Evolutionary conservation across 2,888 invertebrate species (phyloP).

Genomic region (Ophion costatus): DNA sequence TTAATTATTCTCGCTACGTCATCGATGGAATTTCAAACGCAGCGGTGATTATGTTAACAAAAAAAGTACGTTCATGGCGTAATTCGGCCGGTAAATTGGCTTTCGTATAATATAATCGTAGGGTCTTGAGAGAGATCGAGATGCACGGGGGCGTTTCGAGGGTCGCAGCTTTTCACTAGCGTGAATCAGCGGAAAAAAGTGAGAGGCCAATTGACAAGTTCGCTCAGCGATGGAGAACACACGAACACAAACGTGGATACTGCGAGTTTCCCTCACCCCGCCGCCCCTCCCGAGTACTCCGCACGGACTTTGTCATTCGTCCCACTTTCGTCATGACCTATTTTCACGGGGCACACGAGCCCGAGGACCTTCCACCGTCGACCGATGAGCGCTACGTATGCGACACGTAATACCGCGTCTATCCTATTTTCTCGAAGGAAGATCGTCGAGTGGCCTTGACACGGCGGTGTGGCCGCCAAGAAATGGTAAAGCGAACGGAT

Average conservation of each 20-base stretch:
- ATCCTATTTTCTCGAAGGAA: slow-evolving; percentile 19
- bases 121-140: background rate
- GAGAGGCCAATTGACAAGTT: slow-evolving; percentile 62
- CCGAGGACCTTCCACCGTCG: slow-evolving; percentile 61
- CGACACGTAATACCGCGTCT: slow-evolving; percentile 32
- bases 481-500: slow-evolving; percentile 12
- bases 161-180: slow-evolving; percentile 19
- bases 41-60: background rate
- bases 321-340: slow-evolving; percentile 60
- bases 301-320: slow-evolving; percentile 41
- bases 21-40: background rate
- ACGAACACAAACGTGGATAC: slow-evolving; percentile 9
- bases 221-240: slow-evolving; percentile 35
- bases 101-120: background rate
- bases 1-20: background rate
- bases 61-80: background rate
- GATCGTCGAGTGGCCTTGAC: slow-evolving; percentile 31
- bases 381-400: background rate
- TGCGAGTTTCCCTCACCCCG: background rate
- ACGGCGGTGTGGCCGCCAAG: background rate
- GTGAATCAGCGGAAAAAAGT: slow-evolving; percentile 55
- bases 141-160: slow-evolving; percentile 8
- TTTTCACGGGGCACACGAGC: slow-evolving; percentile 51
- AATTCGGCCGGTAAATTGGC: background rate
- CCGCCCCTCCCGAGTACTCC: slow-evolving; percentile 21